Evolutionary conservation across 2,113 vertebrate species (phyloP).

Genomic region (Cynoglossus semilaevis): DNA sequence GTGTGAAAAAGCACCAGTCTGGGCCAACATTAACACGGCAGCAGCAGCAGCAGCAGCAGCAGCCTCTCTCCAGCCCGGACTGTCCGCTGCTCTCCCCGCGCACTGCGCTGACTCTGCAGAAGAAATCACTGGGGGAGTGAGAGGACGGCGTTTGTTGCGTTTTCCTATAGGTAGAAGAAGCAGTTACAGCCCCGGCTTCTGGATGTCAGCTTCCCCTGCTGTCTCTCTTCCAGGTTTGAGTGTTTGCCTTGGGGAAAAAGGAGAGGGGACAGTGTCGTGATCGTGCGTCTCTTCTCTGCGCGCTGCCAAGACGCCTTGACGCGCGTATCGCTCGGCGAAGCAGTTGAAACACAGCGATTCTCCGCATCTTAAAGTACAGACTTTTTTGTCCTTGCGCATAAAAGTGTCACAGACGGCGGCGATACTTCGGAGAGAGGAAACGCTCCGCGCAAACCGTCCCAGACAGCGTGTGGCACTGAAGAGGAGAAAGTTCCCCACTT

Average conservation of each 20-base stretch:
- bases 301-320: conserved; percentile 56
- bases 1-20: conserved; percentile 44
- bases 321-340: conserved; percentile 41
- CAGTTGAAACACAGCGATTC: conserved; percentile 14
- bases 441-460: conserved; percentile 28
- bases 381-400: conserved; percentile 1
- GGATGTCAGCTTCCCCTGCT: conserved; percentile 39
- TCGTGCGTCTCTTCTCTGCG: conserved; percentile 42
- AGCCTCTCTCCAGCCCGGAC: conserved; percentile 58
- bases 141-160: conserved; percentile 45
- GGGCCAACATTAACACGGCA: conserved; percentile 48
- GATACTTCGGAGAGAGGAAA: conserved; percentile 38
- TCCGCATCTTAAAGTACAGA: conserved; percentile 24
- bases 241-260: conserved; percentile 29
- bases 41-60: conserved; percentile 13
- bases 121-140: conserved; percentile 61
- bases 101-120: conserved; percentile 62
- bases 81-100: conserved; percentile 54
- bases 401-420: conserved; percentile 37
- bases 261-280: conserved; percentile 36
- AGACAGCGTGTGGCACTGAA: conserved; percentile 37
- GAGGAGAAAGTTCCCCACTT: conserved; percentile 77
- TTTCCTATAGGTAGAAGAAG: conserved; percentile 60
- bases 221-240: conserved; percentile 7
- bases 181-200: conserved; percentile 44